These are phyloP conservation scores for Agapetus fuscipes DNA, from an alignment of 2,888 invertebrate genomes.

Conservation along the genomic window DNA sequence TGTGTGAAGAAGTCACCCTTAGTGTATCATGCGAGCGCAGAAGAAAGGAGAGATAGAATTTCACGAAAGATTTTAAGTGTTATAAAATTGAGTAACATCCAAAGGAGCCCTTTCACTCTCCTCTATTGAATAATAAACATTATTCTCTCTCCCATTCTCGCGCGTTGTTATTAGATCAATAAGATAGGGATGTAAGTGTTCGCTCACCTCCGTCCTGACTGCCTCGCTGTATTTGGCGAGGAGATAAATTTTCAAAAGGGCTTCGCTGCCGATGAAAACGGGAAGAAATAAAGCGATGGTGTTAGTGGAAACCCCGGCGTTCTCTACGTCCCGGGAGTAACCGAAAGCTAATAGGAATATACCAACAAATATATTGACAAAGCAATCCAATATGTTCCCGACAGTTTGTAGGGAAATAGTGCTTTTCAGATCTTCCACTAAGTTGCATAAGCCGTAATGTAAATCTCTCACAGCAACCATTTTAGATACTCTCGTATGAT, in stretches of 20 bases:
- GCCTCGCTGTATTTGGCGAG: constrained; percentile 8
- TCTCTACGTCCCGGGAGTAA: constrained; percentile 6
- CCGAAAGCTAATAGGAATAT: constrained; percentile 7
- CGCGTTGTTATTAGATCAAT: too few species aligned
- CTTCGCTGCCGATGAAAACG: constrained; percentile 6
- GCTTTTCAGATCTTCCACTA: constrained; percentile 9
- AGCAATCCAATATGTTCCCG: constrained; percentile 9
- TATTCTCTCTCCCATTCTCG: too few species aligned
- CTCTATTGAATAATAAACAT: too few species aligned
- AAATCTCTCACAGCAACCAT: constrained; percentile 2
- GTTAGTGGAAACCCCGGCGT: not conserved
- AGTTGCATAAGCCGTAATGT: constrained; percentile 12
- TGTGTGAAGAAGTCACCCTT: too few species aligned
- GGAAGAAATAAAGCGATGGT: constrained; percentile 4
- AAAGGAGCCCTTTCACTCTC: too few species aligned
- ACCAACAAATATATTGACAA: constrained; percentile 11
- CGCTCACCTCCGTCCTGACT: constrained; percentile 9
- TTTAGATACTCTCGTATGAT: not conserved
- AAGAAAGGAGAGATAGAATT: too few species aligned
- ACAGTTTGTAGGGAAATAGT: constrained; percentile 8
- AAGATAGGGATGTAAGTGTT: too few species aligned
- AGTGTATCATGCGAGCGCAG: too few species aligned
- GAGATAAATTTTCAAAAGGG: constrained; percentile 7
- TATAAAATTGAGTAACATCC: too few species aligned
- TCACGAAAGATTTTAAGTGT: too few species aligned